Base-by-base conservation (phyloP, 2,888 invertebrate species). In the Rugalucina vietnamica region DNA sequence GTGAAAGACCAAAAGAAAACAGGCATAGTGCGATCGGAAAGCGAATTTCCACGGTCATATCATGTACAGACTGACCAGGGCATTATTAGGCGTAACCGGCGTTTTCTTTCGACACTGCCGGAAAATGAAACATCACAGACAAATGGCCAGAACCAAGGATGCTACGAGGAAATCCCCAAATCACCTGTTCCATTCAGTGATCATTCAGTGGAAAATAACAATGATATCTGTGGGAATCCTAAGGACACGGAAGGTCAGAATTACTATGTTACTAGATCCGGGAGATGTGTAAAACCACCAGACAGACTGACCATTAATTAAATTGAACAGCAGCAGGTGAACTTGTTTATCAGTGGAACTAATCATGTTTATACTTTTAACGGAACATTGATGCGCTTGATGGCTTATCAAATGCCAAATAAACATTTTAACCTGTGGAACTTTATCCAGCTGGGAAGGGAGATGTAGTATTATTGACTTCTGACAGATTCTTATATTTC, bases 1-100 rank as follows among this genome's bases (percentile, higher is more conserved):
- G 77, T 77, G 4, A 77, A 70, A 77, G 77, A 77, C 70, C 69
- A 70, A 50, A 49, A 39, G 8, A 77, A 77, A 70, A 43, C 43
- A n/a, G 77, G 77, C 14, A n/a, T 34, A 0, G 50, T 77, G 34
- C 69, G 34, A n/a, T 70, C 69, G n/a, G 50, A 77, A 36, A 49
- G 70, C 21, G 32, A 12, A 77, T 77, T 77, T 36, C 70, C 77
- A 34, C 70, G 77, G n/a, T 70, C 69, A 10, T 76, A 69, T 49
- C 69, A 69, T 18, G 49, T 76, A 14, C 69, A 76, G 69, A 70
- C 74, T 50, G 74, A 50, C 60, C 18, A 49, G 21, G 49, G 70
- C 50, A 77, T 77, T 36, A 77, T 77, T 24, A 69, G 70, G 32
- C 70, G 50, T 8, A 77, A 77, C 36, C 49, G 69, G 77, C 70